A percentile compares a stretch with the other conserved stretches of the same genome.
Evolutionary conservation across 2,797 vertebrate genomes (phyloP).

Genomic region (Tapera naevia): DNA sequence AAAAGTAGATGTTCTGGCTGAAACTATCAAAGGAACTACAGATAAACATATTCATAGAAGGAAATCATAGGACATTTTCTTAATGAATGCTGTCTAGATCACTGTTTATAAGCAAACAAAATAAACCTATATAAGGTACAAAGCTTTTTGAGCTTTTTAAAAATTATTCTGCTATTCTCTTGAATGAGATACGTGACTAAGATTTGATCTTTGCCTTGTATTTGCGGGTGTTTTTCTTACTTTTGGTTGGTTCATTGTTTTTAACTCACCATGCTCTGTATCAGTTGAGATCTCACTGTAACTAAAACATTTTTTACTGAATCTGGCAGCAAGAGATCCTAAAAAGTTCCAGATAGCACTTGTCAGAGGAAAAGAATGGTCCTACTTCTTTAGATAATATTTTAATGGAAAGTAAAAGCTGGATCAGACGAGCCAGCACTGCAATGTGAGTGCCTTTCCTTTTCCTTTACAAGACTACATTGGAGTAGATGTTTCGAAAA

Average conservation of each 20-base stretch:
- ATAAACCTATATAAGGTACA: not conserved
- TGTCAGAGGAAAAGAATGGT: not conserved
- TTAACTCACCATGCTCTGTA: not conserved
- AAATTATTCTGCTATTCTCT: not conserved
- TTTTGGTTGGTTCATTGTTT: not conserved
- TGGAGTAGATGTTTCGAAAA: not conserved
- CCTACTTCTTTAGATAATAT: not conserved
- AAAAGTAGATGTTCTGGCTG: not conserved
- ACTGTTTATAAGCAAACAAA: not conserved
- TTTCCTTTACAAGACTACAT: not conserved
- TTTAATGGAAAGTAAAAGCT: not conserved
- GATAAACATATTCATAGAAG: not conserved
- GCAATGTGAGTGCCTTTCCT: not conserved
- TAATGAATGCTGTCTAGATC: not conserved
- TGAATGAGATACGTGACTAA: not conserved
- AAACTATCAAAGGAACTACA: not conserved
- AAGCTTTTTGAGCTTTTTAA: not conserved
- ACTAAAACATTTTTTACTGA: not conserved
- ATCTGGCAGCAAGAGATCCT: not conserved
- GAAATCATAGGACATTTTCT: not conserved
- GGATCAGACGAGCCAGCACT: not conserved
- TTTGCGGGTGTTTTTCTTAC: accelerated
- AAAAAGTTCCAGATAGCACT: not conserved
- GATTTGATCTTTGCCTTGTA: not conserved
- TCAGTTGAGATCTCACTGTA: not conserved